A percentile compares a stretch with the other conserved stretches of the same genome.
Conservation (phyloP, 2,888 invertebrate species). For the Pachymerium ferrugineum region DNA sequence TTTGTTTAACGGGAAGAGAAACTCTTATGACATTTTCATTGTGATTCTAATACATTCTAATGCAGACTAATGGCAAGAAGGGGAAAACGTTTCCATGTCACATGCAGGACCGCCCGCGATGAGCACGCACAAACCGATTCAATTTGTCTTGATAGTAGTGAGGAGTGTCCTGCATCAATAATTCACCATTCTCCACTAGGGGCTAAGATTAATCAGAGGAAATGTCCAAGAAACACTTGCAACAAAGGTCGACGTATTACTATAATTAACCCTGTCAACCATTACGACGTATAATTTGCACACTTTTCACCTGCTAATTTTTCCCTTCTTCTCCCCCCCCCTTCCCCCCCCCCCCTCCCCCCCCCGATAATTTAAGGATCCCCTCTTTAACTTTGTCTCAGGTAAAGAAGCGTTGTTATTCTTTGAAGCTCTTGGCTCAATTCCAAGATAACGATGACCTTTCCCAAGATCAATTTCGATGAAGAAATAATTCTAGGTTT, state of each 20-base stretch:
- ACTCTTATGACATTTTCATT: constrained; percentile 11
- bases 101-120: constrained; percentile 18
- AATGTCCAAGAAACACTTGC: not conserved
- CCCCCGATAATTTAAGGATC: no score
- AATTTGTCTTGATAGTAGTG: constrained; percentile 13
- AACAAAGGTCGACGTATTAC: not conserved
- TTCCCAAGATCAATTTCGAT: not conserved
- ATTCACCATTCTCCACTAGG: constrained; percentile 1
- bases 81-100: constrained; percentile 24
- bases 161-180: constrained; percentile 22
- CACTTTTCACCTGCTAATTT: no score
- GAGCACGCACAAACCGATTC: constrained; percentile 22
- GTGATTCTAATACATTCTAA: constrained; percentile 12
- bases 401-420: not conserved
- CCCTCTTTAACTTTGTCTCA: not conserved
- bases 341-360: no score
- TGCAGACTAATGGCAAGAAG: constrained; percentile 19
- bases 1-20: no score
- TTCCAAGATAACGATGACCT: not conserved
- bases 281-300: no score
- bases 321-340: no score
- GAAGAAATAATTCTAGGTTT: not conserved
- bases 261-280: no score
- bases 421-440: not conserved
- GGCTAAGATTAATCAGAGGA: constrained; percentile 22